Conservation (phyloP, 2,797 vertebrate species). For the Euphonia xanthogaster region DNA sequence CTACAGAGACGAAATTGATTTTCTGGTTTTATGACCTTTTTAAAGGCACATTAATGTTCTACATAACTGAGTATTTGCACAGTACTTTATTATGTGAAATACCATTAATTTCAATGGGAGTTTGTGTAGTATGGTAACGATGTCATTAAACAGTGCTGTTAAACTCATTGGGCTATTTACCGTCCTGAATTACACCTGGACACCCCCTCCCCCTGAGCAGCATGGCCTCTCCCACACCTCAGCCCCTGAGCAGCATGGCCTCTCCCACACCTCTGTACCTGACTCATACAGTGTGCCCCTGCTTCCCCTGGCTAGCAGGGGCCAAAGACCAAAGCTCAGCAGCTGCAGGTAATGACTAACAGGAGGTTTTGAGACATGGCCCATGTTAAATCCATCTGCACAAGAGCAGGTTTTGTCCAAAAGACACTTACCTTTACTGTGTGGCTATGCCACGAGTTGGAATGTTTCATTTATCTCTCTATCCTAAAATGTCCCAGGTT, state of each 20-base stretch:
- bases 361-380: background rate
- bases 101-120: conserved; percentile 58
- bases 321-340: background rate
- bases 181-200: conserved; percentile 34
- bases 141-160: conserved; percentile 47
- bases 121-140: conserved; percentile 51
- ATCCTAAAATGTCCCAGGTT: background rate
- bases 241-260: background rate
- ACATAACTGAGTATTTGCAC: conserved; percentile 37
- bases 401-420: background rate
- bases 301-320: background rate
- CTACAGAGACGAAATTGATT: conserved; percentile 4
- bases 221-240: background rate
- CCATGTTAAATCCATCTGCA: background rate
- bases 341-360: conserved; percentile 24
- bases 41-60: conserved; percentile 44
- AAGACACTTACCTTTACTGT: background rate
- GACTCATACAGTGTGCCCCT: background rate
- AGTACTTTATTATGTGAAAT: conserved; percentile 61
- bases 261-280: background rate
- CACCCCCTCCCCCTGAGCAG: background rate
- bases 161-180: conserved; percentile 34
- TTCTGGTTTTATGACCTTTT: conserved; percentile 40
- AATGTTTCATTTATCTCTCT: background rate
- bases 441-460: background rate